phyloP scores from a whole-genome alignment of 2,888 invertebrate species.

The Gryllus longicercus region DNA sequence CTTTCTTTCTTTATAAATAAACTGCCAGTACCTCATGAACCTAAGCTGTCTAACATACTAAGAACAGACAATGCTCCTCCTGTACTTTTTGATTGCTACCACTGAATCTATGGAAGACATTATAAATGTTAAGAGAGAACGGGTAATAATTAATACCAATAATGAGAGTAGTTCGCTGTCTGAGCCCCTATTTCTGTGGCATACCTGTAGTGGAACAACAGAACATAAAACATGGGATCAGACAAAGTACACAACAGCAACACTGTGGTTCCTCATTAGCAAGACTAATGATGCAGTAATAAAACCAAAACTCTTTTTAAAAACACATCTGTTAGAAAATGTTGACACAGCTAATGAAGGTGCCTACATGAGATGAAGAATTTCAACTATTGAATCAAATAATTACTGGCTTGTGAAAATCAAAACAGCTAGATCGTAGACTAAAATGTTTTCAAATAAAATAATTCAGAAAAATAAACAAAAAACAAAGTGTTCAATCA shows the following conservation, averaged over 20 bases:
- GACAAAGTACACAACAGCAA: conserved; percentile 18
- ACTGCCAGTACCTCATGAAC: conserved; percentile 18
- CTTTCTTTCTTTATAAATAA: not conserved
- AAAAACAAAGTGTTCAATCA: too few species aligned
- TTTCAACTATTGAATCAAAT: too few species aligned
- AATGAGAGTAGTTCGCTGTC: conserved; percentile 37
- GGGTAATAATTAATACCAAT: conserved; percentile 37
- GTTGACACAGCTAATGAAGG: too few species aligned
- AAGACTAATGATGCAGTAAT: too few species aligned
- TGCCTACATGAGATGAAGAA: too few species aligned
- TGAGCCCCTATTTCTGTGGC: conserved; percentile 37
- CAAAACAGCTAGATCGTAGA: too few species aligned
- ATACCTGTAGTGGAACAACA: conserved; percentile 35
- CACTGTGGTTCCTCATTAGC: not conserved
- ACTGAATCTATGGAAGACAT: conserved; percentile 17
- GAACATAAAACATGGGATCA: conserved; percentile 25
- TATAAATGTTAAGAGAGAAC: conserved; percentile 47
- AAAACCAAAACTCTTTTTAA: too few species aligned
- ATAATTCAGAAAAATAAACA: too few species aligned
- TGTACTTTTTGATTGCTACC: conserved; percentile 22
- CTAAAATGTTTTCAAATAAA: too few species aligned
- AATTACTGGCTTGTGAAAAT: too few species aligned
- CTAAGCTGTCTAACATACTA: conserved; percentile 18
- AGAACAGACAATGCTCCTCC: conserved; percentile 25
- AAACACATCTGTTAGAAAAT: too few species aligned